Base-by-base conservation (phyloP, 2,888 invertebrate species). In the Troides aeacus region DNA sequence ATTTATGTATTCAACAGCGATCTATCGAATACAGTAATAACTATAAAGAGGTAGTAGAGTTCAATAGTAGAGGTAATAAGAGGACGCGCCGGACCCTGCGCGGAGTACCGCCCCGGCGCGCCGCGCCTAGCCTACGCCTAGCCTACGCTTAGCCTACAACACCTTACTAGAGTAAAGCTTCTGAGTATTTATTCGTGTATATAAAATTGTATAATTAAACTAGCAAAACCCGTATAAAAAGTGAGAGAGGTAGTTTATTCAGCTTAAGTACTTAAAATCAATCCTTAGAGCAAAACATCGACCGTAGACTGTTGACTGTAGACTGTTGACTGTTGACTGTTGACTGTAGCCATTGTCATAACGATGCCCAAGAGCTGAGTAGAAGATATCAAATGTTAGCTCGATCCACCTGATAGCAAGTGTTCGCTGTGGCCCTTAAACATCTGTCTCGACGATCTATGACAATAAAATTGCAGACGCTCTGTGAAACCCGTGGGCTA, bases 201-300 rank as follows among this genome's bases (percentile, higher is more conserved):
- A 90, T 89, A 89, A 89, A 85, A 89, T 89, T 92, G 92, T 92
- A 92, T 92, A 92, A 92, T 92, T 92, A 91, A 91, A 92, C 92
- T 92, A 92, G 90, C 91, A 92, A 87, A 92, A 92, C 92, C 92
- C 92, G 92, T 92, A 92, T 91, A 92, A 92, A 90, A 92, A 90
- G 88, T 90, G 90, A 91, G 64, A 92, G 92, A 92, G 92, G 92
- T 92, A 92, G 89, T 85, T 90, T 86, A 88, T 91, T 91, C 89
- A 91, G 91, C 90, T 91, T 92, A 90, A 91, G 92, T 91, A 90
- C 90, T 87, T 88, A 88, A 89, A 89, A 89, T 88, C 85, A 87
- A 89, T 86, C 84, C 84, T 87, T 84, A 85, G 85, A 86, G 85
- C 86, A 84, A 84, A 82, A 84, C 82, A 81, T 81, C 82, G 82